A percentile compares a stretch with the other conserved stretches of the same genome.
These are phyloP conservation scores for Notechis scutatus DNA, from an alignment of 2,113 vertebrate genomes.

Conservation along the genomic window DNA sequence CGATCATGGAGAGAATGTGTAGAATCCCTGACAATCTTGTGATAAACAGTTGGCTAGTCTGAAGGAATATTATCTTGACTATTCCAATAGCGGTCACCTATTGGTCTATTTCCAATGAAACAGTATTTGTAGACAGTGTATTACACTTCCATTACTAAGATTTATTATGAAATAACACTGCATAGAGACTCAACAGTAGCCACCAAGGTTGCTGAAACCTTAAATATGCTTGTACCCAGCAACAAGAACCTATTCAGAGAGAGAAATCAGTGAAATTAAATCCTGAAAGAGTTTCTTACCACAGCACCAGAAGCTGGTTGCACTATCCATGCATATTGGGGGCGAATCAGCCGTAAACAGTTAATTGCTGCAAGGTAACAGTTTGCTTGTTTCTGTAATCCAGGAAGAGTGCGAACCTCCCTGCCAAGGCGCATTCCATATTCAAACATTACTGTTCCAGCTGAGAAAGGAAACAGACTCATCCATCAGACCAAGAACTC, in stretches of 20 bases:
- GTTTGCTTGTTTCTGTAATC: constrained; percentile 92
- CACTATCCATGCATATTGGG: constrained; percentile 95
- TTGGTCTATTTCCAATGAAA: neutral
- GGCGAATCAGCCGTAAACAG: constrained; percentile 87
- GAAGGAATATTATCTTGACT: neutral
- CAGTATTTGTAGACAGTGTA: neutral
- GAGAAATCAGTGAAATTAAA: neutral
- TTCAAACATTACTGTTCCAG: constrained; percentile 95
- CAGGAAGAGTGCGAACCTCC: constrained; percentile 83
- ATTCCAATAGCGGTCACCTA: neutral
- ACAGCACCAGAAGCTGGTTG: constrained; percentile 80
- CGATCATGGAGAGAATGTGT: neutral
- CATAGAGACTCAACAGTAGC: neutral
- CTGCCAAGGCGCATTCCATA: constrained; percentile 90
- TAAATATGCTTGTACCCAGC: neutral
- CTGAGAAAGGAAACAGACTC: constrained; percentile 52
- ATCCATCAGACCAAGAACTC: neutral
- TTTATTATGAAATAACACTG: neutral
- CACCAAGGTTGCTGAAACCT: neutral
- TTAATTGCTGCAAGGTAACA: constrained; percentile 90
- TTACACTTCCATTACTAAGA: neutral
- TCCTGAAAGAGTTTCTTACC: constrained; percentile 60
- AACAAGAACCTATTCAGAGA: neutral
- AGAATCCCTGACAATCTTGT: neutral
- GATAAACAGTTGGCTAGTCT: neutral